Evolutionary conservation across 2,888 invertebrate species (phyloP), one percentile per base, ranked within the genome.

Genomic region (Oscheius sp.): DNA sequence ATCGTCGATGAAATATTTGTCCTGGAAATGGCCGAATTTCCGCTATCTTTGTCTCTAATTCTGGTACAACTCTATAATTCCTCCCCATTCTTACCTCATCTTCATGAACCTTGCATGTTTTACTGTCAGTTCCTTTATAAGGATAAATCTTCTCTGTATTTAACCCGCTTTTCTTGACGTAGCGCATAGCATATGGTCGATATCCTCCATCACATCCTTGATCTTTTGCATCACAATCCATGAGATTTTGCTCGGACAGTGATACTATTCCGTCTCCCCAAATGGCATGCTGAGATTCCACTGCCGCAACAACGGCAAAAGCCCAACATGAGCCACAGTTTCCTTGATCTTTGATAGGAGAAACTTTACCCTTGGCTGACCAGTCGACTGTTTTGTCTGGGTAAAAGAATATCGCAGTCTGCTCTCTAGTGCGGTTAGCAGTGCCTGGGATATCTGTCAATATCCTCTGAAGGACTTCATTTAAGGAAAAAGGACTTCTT

Each of bases 251-350:
- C 53, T 86, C 86, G 0, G 85, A 86, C 1, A 86, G 74, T 2
- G 71, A 66, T 7, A 79, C 74, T 59, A 81, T 53, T 9, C 69
- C 13, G 25, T 79, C 73, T 25, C 72, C 74, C 16, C 73, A 75
- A 16, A 85, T 80, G 0, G 80, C 82, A 56, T 79, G 68, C 2
- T 75, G 76, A 2, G 81, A 74, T 70, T 86, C 86, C 0, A 85
- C 78, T 2, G 81, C 76, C 5, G 82, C 86, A 0, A 80, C 79
- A 2, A 80, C 76, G 0, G 86, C 78, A 68, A 86, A 86, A 0
- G 82, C 83, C 84, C 86, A 86, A 45, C 86, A 86, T 0, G 83
- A 81, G 12, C 85, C 85, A 46, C 85, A 85, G n/a, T 35, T 21
- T 61, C 85, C 81, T 73, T 85, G 85, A 71, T 86, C 80, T 56